phyloP scores from a whole-genome alignment of 1,140 invertebrate genomes.

The Drosophila navojoa region DNA sequence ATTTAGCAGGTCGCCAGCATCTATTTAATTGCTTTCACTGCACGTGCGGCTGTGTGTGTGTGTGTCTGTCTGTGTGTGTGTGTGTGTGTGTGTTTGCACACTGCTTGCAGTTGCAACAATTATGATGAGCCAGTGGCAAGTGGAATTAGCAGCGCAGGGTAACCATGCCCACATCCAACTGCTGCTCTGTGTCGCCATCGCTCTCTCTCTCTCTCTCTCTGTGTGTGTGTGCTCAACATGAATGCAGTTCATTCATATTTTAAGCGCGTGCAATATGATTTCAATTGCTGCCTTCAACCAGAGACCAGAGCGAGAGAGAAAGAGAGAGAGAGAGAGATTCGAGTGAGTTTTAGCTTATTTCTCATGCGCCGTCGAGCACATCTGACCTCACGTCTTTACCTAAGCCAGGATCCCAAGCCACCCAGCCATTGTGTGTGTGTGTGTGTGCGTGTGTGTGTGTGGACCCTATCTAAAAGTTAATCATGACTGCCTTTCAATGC shows the following conservation, averaged over 20 bases:
- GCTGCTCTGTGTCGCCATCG: not conserved
- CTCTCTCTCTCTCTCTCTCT: not conserved
- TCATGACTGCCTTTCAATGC: conserved; percentile 62
- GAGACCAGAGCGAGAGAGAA: not conserved
- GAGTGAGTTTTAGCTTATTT: conserved; percentile 15
- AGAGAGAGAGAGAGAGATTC: not conserved
- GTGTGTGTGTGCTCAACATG: conserved; percentile 17
- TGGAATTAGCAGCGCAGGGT: conserved; percentile 22
- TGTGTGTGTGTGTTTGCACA: not conserved
- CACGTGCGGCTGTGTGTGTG: not conserved
- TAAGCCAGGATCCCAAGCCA: not conserved
- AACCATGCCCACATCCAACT: conserved; percentile 3
- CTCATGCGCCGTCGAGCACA: conserved; percentile 34
- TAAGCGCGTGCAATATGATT: conserved; percentile 54
- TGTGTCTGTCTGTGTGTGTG: not conserved
- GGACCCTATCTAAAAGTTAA: conserved; percentile 67
- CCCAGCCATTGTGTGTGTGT: not conserved
- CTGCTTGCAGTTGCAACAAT: conserved; percentile 3
- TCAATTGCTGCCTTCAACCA: conserved; percentile 21
- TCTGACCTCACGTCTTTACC: conserved; percentile 45
- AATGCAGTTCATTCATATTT: conserved; percentile 56
- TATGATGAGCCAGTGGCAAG: conserved; percentile 17
- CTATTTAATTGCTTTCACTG: conserved; percentile 14
- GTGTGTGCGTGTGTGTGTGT: conserved; percentile 12
- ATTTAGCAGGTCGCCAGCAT: conserved; percentile 4